Evolutionary conservation across 2,888 invertebrate species (phyloP), one percentile per base, ranked within the genome.

Genomic region (Cephonodes hylas): DNA sequence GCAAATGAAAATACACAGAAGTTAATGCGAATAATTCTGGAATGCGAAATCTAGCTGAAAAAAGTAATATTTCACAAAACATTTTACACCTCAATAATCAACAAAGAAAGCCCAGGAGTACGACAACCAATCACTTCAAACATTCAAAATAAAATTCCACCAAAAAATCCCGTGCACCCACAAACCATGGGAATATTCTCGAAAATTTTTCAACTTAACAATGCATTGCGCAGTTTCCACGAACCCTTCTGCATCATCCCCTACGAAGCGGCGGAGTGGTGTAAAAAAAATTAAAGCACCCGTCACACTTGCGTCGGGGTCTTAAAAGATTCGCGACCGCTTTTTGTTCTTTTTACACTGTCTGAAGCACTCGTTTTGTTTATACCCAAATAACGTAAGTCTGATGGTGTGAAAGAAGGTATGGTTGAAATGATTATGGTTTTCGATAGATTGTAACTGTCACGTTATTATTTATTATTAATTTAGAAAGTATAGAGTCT

Each of bases 361-460:
- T 59, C 59, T 59, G 44, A 44, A 59, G 58, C 27, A 22, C 10
- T 59, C 23, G 42, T 27, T 59, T 59, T 59, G 59, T 59, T 59
- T 27, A 31, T 53, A 48, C 45, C n/a, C n/a, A n/a, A 23, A 46
- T 31, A 22, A 27, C 31, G 53, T 53, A 6, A 18, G 31, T 8
- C 18, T 31, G 15, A n/a, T 22, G 13, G 10, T 8, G 53, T 53
- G 20, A 10, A 18, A 53, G 18, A 53, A 31, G 18, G 31, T 18
- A 18, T 38, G n/a, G n/a, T n/a, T n/a, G n/a, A n/a, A n/a, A n/a
- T n/a, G n/a, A n/a, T n/a, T n/a, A n/a, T n/a, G n/a, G n/a, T n/a
- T n/a, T n/a, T n/a, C n/a, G n/a, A n/a, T n/a, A n/a, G n/a, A n/a
- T n/a, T n/a, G n/a, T n/a, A n/a, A n/a, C n/a, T n/a, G n/a, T n/a